Conservation (phyloP, 2,113 vertebrate genomes). For the Hyperoodon ampullatus region DNA sequence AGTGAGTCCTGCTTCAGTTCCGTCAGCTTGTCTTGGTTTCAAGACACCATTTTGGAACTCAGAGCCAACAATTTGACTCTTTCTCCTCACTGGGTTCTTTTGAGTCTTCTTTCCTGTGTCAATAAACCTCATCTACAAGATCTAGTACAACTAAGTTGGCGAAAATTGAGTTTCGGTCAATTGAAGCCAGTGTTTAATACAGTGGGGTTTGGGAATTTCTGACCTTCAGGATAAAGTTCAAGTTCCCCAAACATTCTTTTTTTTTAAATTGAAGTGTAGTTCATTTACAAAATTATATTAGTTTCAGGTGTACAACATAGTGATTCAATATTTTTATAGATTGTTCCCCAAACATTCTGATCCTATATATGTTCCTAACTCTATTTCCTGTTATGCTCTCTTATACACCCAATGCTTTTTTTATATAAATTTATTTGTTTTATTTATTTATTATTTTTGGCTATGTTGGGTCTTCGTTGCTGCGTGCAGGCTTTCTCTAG, state of each 20-base stretch:
- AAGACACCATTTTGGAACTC: background rate
- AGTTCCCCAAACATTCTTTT: background rate
- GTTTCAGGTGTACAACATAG: background rate
- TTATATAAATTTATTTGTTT: too few relatives aligned
- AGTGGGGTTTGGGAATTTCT: background rate
- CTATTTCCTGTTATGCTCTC: background rate
- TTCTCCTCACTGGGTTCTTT: background rate
- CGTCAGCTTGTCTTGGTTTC: background rate
- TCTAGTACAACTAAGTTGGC: background rate
- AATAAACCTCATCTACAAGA: background rate
- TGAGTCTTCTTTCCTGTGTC: background rate
- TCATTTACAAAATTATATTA: background rate
- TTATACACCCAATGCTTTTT: background rate
- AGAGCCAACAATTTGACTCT: background rate
- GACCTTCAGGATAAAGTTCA: slow-evolving; percentile 30
- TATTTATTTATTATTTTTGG: too few relatives aligned
- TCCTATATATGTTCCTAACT: background rate
- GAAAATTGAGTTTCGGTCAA: background rate
- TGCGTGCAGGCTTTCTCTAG: too few relatives aligned
- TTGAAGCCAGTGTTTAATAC: background rate
- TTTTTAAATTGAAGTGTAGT: background rate
- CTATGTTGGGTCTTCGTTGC: too few relatives aligned
- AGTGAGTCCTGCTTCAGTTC: background rate
- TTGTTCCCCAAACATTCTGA: background rate
- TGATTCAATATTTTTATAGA: background rate